A percentile compares a stretch with the other conserved stretches of the same genome.
Evolutionary conservation across 2,797 vertebrate genomes (phyloP).

Genomic region (Phrynocephalus forsythii): DNA sequence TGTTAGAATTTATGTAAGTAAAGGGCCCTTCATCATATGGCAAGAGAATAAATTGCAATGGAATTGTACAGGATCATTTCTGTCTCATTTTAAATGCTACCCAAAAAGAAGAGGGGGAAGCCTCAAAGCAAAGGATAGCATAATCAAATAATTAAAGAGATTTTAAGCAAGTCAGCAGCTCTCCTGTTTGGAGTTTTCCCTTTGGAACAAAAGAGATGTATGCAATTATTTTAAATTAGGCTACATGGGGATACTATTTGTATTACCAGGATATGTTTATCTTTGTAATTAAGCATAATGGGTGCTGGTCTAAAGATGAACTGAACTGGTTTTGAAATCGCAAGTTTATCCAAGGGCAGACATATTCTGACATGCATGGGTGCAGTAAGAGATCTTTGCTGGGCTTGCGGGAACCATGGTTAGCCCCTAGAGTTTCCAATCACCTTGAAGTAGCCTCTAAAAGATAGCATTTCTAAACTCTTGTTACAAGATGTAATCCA

Average conservation of each 20-base stretch:
- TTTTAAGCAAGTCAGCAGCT: conserved; percentile 79
- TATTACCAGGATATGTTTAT: conserved; percentile 76
- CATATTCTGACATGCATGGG: conserved; percentile 31
- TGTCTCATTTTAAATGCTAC: conserved; percentile 60
- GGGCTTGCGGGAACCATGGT: conserved; percentile 5
- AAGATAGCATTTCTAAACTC: conserved; percentile 21
- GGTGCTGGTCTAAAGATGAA: conserved; percentile 58
- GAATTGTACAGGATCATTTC: conserved; percentile 44
- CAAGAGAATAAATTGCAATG: conserved; percentile 48
- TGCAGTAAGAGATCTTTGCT: conserved; percentile 24
- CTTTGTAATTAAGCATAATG: conserved; percentile 78
- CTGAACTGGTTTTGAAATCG: conserved; percentile 55
- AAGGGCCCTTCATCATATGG: conserved; percentile 12
- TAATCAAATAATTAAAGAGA: conserved; percentile 76
- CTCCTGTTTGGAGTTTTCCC: conserved; percentile 71
- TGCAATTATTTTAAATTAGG: conserved; percentile 82
- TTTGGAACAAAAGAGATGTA: conserved; percentile 70
- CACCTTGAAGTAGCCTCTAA: background rate
- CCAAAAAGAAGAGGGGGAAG: conserved; percentile 50
- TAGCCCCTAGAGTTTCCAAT: conserved; percentile 11
- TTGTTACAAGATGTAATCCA: background rate
- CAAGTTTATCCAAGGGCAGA: conserved; percentile 14
- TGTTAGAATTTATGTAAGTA: conserved; percentile 44
- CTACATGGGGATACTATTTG: conserved; percentile 80
- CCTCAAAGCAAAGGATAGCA: conserved; percentile 66